Evolutionary conservation across 2,888 invertebrate genomes (phyloP).

Genomic region (Drosophila crucigera): DNA sequence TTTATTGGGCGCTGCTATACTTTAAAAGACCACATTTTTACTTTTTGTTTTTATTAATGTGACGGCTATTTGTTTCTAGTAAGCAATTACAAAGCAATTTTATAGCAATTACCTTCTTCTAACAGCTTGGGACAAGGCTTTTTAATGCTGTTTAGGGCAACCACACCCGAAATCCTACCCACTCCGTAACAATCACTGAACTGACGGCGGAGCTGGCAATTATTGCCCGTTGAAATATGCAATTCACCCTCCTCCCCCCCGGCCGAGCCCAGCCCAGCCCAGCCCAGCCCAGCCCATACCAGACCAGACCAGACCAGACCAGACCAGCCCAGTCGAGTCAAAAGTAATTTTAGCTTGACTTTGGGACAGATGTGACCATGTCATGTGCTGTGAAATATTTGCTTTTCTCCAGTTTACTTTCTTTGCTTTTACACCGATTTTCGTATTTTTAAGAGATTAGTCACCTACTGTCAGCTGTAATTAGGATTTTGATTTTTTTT

Average conservation of each 20-base stretch:
- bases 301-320: not conserved
- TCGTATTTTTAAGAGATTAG: not conserved
- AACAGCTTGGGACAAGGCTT: conserved; percentile 74
- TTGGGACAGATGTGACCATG: conserved; percentile 73
- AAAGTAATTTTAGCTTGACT: conserved; percentile 59
- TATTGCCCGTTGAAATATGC: conserved; percentile 65
- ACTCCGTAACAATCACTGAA: conserved; percentile 15
- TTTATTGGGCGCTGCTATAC: conserved; percentile 29
- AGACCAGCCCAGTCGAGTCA: conserved; percentile 3
- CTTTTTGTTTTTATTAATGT: conserved; percentile 73
- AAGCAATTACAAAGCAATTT: conserved; percentile 79
- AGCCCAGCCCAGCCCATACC: too few species aligned
- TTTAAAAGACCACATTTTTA: conserved; percentile 70
- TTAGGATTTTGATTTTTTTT: not conserved
- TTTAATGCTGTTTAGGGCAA: conserved; percentile 60
- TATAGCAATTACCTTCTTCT: conserved; percentile 76
- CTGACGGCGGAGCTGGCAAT: conserved; percentile 19
- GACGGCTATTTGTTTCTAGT: conserved; percentile 79
- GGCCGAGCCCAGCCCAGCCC: not conserved
- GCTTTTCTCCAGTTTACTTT: conserved; percentile 30
- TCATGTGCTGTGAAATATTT: conserved; percentile 71
- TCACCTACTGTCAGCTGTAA: conserved; percentile 3
- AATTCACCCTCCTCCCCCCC: conserved; percentile 54
- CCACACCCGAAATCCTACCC: conserved; percentile 46
- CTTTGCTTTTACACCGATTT: conserved; percentile 28